Percentiles rank a stretch among this genome's conserved stretches.
Evolutionary conservation across 2,113 vertebrate genomes (phyloP).

Genomic region (Paedocypris sp.): DNA sequence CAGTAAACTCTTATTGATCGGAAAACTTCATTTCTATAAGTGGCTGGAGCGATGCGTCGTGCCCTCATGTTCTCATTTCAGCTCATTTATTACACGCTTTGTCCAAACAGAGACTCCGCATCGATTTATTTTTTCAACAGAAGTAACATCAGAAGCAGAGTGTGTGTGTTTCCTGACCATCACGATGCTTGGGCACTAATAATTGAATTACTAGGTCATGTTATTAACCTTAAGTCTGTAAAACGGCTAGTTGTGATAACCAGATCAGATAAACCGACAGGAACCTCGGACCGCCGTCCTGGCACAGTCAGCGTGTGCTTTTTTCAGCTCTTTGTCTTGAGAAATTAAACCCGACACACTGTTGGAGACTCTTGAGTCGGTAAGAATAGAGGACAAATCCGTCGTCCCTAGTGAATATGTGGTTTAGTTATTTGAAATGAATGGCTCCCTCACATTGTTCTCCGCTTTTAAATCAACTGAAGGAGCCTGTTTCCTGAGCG

Average conservation of each 20-base stretch:
- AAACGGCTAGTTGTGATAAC: too few relatives aligned
- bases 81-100: constrained; percentile 24
- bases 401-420: constrained; percentile 36
- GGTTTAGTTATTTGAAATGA: constrained; percentile 47
- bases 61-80: neutral
- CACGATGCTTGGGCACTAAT: too few relatives aligned
- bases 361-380: too few relatives aligned
- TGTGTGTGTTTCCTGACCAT: too few relatives aligned
- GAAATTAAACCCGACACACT: too few relatives aligned
- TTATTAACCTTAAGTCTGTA: too few relatives aligned
- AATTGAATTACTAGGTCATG: too few relatives aligned
- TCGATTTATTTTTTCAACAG: constrained; percentile 11
- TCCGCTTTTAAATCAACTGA: constrained; percentile 2
- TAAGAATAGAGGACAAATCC: constrained; percentile 21
- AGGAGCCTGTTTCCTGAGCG: constrained; percentile 22
- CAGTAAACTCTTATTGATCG: constrained; percentile 40
- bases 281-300: too few relatives aligned
- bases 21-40: neutral
- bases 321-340: too few relatives aligned
- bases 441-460: constrained; percentile 47
- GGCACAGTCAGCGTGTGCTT: too few relatives aligned
- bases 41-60: constrained; percentile 17
- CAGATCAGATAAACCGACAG: too few relatives aligned
- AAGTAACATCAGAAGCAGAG: constrained; percentile 1
- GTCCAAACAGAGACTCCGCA: constrained; percentile 5